These are phyloP conservation scores for Eupithecia subfuscata DNA, from an alignment of 2,888 invertebrate species.

Conservation along the genomic window DNA sequence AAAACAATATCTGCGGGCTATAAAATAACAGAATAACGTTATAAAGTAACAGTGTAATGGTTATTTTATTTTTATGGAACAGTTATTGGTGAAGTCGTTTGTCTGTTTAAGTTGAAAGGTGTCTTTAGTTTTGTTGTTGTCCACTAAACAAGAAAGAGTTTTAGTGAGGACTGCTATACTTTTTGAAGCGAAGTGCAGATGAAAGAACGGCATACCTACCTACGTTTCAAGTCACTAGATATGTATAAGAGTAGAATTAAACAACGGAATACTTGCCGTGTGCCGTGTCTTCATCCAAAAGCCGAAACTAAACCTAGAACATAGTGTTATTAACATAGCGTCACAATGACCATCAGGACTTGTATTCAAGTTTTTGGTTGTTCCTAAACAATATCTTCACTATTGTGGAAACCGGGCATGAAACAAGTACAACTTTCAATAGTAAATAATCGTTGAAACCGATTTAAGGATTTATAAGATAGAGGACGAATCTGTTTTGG, in stretches of 20 bases:
- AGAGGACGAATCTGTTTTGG: background rate
- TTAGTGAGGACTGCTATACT: background rate
- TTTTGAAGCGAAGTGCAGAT: background rate
- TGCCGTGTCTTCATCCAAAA: background rate
- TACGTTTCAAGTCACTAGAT: background rate
- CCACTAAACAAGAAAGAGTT: background rate
- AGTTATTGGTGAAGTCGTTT: conserved; percentile 36
- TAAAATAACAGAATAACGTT: conserved; percentile 48
- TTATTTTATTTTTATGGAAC: conserved; percentile 45
- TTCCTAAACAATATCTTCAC: background rate
- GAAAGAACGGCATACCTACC: background rate
- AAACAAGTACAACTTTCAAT: no score
- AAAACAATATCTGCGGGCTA: conserved; percentile 59
- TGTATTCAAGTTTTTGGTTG: background rate
- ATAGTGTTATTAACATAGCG: no score
- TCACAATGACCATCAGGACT: no score
- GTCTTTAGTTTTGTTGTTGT: conserved; percentile 15
- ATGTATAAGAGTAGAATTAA: no score
- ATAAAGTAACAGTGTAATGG: conserved; percentile 55
- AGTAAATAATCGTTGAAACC: no score
- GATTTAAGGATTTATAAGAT: background rate
- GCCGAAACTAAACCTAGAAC: background rate
- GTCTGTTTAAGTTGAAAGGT: conserved; percentile 19
- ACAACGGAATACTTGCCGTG: background rate
- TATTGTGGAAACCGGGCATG: background rate